Base-by-base conservation (phyloP, 2,797 vertebrate species). In the Hoplostethus atlanticus region DNA sequence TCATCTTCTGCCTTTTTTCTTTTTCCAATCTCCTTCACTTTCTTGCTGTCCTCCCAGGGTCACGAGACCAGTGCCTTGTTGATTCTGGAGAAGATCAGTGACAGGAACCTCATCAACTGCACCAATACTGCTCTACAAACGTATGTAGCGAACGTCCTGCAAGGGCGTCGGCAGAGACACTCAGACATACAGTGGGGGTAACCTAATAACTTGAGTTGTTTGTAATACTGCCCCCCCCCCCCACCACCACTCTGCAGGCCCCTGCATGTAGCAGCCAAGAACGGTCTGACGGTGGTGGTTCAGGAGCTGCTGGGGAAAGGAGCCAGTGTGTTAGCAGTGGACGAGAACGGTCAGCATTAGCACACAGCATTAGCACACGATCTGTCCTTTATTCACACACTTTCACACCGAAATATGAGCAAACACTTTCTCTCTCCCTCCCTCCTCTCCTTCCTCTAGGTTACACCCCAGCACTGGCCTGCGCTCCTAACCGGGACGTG, bases 251-350 rank as follows among this genome's bases (percentile, higher is more conserved):
- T 17, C 50, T 51, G 59, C 90, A 98, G 97, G 87, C 97, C 98
- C 60, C 94, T 99, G 88, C 97, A 99, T 78, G 95, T 98, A 62
- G 98, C 97, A 84, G 98, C 97, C 87, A 96, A 94, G 81, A 91
- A 96, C 54, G 98, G 97, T 67, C 91, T 99, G 63, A 97, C 97
- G 0, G 96, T 97, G 90, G 97, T 98, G 71, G 97, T 99, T 83
- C 98, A 98, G 92, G 97, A 98, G 91, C 96, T 98, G 81, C 84
- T 99, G 91, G 95, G 95, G 17, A 99, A 98, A 93, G 97, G 97
- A 89, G 97, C 97, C 83, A 98, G 97, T 74, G 97, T 99, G 62
- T 94, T 97, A 78, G 97, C 97, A 7, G 96, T 99, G 70, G 98
- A 98, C 83, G 96, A 98, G 92, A 98, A 99, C 9, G 98, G 98